Evolutionary conservation across 2,888 invertebrate genomes (phyloP), one percentile per base, ranked within the genome.

Genomic region (Gibbula magus): DNA sequence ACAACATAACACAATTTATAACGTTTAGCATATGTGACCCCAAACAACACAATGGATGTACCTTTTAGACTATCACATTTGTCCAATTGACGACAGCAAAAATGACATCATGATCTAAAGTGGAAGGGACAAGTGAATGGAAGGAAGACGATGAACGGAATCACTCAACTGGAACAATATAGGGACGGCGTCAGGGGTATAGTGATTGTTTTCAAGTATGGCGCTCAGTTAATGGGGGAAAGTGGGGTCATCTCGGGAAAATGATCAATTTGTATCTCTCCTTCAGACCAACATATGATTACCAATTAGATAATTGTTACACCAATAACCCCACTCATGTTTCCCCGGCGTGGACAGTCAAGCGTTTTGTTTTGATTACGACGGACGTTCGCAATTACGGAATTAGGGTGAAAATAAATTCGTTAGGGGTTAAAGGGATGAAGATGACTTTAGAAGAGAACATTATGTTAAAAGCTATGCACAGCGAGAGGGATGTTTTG

Each of bases 231-330:
- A 32, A 35, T 70, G 20, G 25, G 35, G n/a, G 70, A 70, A 70
- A 70, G 35, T 7, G 20, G 29, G 29, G 61, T 29, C n/a, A 22
- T 61, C 70, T 32, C 29, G 70, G 32, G 45, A 29, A 70, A 70
- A 35, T 70, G 70, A 70, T 70, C 70, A 70, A 70, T 32, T 70
- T 70, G 70, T 39, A 18, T 70, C 39, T 35, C 25, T 70, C 70
- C 70, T 70, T 16, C 10, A 18, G 16, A 16, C 29, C 16, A 70
- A 70, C 70, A 70, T 70, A 70, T 70, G 70, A 70, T 70, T 70
- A 70, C 70, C 70, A 70, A 70, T 70, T 70, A 70, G 70, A 70
- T 70, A 70, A 70, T 70, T 70, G 70, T 70, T 70, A 70, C 70
- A 70, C 29, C 20, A 35, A 70, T 70, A 70, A 18, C 32, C 20